These are phyloP conservation scores for Drosophila ustulata DNA, from an alignment of 2,888 invertebrate genomes.

Conservation along the genomic window DNA sequence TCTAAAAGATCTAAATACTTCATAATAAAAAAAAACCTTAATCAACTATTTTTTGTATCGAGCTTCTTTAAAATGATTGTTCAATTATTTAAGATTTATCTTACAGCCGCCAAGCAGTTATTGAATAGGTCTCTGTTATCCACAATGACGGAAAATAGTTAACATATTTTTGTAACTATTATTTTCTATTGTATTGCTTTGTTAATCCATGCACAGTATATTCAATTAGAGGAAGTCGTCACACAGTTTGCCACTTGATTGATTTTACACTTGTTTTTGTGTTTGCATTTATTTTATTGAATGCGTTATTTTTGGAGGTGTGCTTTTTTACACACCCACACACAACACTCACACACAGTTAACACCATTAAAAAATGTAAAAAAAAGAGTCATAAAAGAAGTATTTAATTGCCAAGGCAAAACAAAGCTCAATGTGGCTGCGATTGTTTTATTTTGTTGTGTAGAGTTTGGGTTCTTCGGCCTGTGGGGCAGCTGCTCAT, in stretches of 20 bases:
- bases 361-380: conserved; percentile 31
- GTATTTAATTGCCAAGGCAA: conserved; percentile 13
- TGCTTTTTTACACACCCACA: conserved; percentile 14
- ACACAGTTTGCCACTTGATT: conserved; percentile 23
- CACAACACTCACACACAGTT: conserved; percentile 18
- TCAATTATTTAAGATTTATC: neutral
- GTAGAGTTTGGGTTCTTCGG: conserved; percentile 22
- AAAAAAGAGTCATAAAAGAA: neutral
- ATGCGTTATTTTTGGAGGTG: conserved; percentile 2
- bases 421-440: conserved; percentile 30
- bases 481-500: conserved; percentile 43
- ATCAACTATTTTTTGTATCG: neutral
- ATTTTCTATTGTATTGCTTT: neutral
- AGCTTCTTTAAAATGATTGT: neutral
- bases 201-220: conserved; percentile 22
- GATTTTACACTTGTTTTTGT: neutral
- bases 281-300: neutral
- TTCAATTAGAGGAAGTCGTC: neutral
- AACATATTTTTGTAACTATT: neutral
- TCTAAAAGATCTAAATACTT: no score
- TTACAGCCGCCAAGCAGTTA: conserved; percentile 11
- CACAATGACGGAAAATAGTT: neutral
- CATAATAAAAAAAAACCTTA: no score
- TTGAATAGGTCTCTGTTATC: neutral
- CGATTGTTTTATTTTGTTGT: neutral